A percentile compares a stretch with the other conserved stretches of the same genome.
These are phyloP conservation scores for Drosophila silvestris DNA, from an alignment of 2,888 invertebrate genomes.

Conservation along the genomic window DNA sequence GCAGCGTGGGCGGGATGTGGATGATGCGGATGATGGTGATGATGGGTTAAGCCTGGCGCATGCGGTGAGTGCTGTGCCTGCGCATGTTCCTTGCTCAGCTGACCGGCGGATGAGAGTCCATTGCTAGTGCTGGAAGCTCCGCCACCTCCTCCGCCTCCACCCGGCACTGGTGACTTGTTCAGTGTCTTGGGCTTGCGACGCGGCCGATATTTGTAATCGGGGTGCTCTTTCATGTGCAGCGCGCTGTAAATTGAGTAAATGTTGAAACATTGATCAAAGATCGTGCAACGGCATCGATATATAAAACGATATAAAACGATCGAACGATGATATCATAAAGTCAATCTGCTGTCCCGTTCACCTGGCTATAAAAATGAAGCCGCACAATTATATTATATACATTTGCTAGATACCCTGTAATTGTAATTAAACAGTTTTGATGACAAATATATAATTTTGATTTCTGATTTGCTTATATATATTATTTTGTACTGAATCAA, in stretches of 20 bases:
- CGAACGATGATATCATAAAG: conserved; percentile 66
- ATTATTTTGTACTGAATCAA: not conserved
- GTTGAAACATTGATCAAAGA: conserved; percentile 69
- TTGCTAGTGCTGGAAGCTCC: conserved; percentile 18
- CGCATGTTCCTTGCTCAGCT: conserved; percentile 53
- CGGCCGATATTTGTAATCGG: conserved; percentile 96
- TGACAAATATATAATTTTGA: not conserved
- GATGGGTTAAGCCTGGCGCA: conserved; percentile 41
- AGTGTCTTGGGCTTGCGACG: conserved; percentile 94
- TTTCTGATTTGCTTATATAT: not conserved
- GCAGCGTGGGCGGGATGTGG: conserved; percentile 59
- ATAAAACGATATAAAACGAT: conserved; percentile 53
- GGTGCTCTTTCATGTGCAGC: conserved; percentile 96
- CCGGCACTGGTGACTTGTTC: conserved; percentile 87
- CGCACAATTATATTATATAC: not conserved
- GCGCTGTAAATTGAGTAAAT: conserved; percentile 88
- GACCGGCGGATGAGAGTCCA: conserved; percentile 29
- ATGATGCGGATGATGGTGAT: conserved; percentile 63
- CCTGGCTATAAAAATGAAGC: conserved; percentile 32
- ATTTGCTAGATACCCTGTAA: conserved; percentile 25
- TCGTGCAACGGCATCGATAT: conserved; percentile 51
- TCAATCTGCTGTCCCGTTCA: conserved; percentile 36
- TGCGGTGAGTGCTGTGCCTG: conserved; percentile 64
- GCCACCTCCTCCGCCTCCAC: conserved; percentile 37
- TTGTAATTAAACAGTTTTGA: not conserved